Conservation (phyloP, 2,113 vertebrate genomes). For the Chloropsis hardwickii region DNA sequence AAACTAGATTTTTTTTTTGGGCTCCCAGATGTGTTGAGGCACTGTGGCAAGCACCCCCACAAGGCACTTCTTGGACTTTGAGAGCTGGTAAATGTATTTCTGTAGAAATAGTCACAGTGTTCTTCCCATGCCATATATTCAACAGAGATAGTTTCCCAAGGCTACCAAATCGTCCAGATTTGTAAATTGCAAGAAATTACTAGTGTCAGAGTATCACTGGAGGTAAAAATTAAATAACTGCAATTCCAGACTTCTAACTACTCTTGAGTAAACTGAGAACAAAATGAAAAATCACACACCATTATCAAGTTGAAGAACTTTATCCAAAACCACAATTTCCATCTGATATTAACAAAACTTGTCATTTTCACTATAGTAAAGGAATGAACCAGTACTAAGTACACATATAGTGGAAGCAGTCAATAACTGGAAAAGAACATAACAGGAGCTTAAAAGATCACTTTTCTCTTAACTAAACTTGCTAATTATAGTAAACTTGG, state of each 20-base stretch:
- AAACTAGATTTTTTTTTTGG: not conserved
- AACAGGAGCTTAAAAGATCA: constrained; percentile 32
- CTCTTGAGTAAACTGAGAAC: not conserved
- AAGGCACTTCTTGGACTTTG: not conserved
- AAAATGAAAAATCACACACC: not conserved
- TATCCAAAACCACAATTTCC: constrained; percentile 38
- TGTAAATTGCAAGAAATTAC: not conserved
- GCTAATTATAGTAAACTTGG: not conserved
- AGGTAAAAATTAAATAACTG: not conserved
- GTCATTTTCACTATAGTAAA: constrained; percentile 39
- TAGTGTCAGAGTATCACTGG: not conserved
- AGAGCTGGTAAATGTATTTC: not conserved
- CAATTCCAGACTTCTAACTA: not conserved
- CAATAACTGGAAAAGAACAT: not conserved
- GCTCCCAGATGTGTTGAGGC: not conserved
- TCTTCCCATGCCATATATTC: not conserved
- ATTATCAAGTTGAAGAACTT: constrained; percentile 24
- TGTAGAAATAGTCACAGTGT: not conserved
- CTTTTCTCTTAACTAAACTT: not conserved
- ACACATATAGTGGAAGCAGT: not conserved
- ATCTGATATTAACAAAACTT: constrained; percentile 23
- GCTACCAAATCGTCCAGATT: not conserved
- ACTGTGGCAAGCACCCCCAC: no score
- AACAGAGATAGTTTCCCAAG: not conserved
- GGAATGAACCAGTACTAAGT: not conserved